Conservation (phyloP, 1,140 invertebrate genomes). For the Aphis craccivora region DNA sequence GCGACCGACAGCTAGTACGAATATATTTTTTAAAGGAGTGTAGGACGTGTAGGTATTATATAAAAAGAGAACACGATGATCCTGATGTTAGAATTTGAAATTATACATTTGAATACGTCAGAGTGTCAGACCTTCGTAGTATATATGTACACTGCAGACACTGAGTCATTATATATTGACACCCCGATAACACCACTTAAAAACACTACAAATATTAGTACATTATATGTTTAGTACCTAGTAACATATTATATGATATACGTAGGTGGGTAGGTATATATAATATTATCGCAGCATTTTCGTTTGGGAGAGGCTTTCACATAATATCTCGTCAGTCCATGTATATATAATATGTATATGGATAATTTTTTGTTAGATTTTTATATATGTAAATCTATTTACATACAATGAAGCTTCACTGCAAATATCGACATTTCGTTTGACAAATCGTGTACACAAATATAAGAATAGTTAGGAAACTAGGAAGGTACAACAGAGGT, state of each 20-base stretch:
- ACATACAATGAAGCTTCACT: neutral
- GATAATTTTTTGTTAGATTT: too few relatives aligned
- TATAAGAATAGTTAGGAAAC: neutral
- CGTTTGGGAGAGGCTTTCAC: neutral
- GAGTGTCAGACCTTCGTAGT: neutral
- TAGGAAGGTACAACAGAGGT: neutral
- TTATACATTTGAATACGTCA: neutral
- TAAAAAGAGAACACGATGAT: neutral
- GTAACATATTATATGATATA: neutral
- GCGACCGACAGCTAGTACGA: too few relatives aligned
- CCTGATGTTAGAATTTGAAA: neutral
- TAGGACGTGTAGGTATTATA: neutral
- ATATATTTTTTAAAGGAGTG: neutral
- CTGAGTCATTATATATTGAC: neutral
- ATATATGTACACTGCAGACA: neutral
- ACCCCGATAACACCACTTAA: neutral
- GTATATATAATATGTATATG: too few relatives aligned
- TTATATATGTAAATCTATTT: neutral
- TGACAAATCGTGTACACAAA: slow-evolving; percentile 9
- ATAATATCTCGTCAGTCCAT: neutral
- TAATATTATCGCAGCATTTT: neutral
- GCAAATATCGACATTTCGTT: neutral
- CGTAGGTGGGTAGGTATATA: neutral
- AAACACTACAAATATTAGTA: neutral
- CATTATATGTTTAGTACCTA: neutral